Evolutionary conservation across 2,113 vertebrate genomes (phyloP), one percentile per base, ranked within the genome.

Genomic region (Danio rerio): DNA sequence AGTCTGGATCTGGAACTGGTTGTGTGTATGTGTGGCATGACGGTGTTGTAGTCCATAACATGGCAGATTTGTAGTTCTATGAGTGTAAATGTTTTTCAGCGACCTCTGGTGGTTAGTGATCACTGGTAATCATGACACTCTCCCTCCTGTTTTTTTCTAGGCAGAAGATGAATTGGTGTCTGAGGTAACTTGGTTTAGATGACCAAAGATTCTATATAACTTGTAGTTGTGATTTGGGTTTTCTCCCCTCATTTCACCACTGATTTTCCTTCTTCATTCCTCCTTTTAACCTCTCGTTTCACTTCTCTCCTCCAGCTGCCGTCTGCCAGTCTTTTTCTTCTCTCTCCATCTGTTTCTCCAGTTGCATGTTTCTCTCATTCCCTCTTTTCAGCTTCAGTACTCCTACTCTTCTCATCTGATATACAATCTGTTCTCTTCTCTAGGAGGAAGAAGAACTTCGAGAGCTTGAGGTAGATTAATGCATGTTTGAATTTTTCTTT

Each of bases 371-470:
- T 86, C 20, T 78, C 63, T 83, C 11, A 1, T 72, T 56, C 58
- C 84, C 78, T 89, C 85, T 83, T 84, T 80, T 78, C 58, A 71
- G 50, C 65, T 84, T 86, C 89, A 85, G 4, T 42, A 86, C 85
- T 92, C 85, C 90, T 18, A 10, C 86, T 83, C 78, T 83, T 21
- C 42, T 69, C 55, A 42, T 65, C 66, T 83, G 62, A 86, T 58
- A 31, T 31, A 21, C 87, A 84, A 43, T 92, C 83, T 92, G 80
- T 89, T 88, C 82, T 90, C 70, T 62, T 78, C 81, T 91, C 56
- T 88, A 94, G 94, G 94, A 94, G 52, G 94, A 94, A 90, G 93
- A 94, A 89, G 94, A 94, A 86, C 92, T 94, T 43, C 91, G 20
- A 56, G 85, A 93, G 85, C 93, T 94, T 90, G 91, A 94, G 94